Evolutionary conservation across 2,113 vertebrate species (phyloP).

Genomic region (Morone chrysops): DNA sequence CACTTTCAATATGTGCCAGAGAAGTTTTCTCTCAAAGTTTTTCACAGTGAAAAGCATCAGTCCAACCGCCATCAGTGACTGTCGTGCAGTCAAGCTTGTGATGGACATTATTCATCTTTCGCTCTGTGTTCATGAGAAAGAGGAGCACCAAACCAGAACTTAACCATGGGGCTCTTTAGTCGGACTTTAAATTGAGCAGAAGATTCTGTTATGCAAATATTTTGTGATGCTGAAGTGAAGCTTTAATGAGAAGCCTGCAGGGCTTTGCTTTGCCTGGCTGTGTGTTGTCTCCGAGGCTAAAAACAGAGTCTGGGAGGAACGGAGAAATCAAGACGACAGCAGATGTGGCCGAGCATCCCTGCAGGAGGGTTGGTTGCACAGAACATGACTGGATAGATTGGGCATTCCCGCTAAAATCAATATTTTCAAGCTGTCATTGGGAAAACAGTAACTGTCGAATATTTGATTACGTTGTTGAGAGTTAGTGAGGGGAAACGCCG

Average conservation of each 20-base stretch:
- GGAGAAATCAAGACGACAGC: slow-evolving; percentile 8
- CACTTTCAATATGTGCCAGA: slow-evolving; percentile 47
- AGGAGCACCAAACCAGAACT: slow-evolving; percentile 38
- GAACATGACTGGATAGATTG: not conserved
- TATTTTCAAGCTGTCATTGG: not conserved
- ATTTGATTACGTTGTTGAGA: not conserved
- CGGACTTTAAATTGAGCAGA: slow-evolving; percentile 50
- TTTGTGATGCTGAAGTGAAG: slow-evolving; percentile 25
- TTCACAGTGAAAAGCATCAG: slow-evolving; percentile 20
- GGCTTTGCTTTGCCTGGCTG: slow-evolving; percentile 23
- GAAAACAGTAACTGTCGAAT: not conserved
- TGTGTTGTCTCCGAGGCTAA: not conserved
- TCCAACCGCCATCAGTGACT: slow-evolving; percentile 22
- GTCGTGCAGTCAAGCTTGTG: slow-evolving; percentile 15
- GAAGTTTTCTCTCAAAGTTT: slow-evolving; percentile 21
- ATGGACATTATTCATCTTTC: slow-evolving; percentile 37
- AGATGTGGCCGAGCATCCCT: slow-evolving; percentile 28
- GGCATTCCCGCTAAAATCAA: not conserved
- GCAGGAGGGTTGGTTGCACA: slow-evolving; percentile 12
- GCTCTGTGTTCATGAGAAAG: slow-evolving; percentile 15
- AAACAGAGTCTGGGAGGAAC: slow-evolving; percentile 11
- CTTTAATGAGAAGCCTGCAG: slow-evolving; percentile 47
- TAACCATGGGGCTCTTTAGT: slow-evolving; percentile 27
- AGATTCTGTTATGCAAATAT: slow-evolving; percentile 64
- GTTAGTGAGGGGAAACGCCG: no score